These are phyloP conservation scores for Cephalotes varians DNA, from an alignment of 2,888 invertebrate species.

Conservation along the genomic window DNA sequence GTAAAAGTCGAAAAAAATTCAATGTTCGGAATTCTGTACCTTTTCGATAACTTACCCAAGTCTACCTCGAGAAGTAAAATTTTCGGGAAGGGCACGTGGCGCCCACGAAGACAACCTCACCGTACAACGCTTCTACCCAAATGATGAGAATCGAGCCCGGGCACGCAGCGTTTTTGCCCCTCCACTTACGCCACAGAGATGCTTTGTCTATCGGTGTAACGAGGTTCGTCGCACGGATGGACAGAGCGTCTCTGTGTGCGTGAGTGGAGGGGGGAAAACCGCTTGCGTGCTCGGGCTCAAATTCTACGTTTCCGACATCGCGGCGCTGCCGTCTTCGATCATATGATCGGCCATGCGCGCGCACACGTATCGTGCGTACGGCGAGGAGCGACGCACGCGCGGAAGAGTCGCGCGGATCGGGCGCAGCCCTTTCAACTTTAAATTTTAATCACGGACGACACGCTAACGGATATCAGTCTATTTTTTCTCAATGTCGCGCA, in stretches of 20 bases:
- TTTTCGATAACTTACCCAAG: neutral
- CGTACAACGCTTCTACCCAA: too few species aligned
- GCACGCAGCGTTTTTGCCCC: too few species aligned
- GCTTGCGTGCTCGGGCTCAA: too few species aligned
- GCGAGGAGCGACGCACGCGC: neutral
- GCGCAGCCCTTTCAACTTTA: neutral
- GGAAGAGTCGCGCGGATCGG: neutral
- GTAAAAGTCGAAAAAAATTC: neutral
- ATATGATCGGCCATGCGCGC: too few species aligned
- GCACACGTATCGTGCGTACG: neutral
- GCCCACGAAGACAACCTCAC: too few species aligned
- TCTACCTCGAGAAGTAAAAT: neutral
- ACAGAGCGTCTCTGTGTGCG: too few species aligned
- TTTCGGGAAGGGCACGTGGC: neutral
- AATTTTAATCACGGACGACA: constrained; percentile 52
- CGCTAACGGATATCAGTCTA: constrained; percentile 48
- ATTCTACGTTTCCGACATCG: constrained; percentile 18
- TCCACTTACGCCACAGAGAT: too few species aligned
- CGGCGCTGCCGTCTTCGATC: constrained; percentile 65
- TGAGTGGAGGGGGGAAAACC: too few species aligned
- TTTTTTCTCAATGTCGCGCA: neutral
- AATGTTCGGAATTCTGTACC: neutral
- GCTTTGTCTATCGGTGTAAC: too few species aligned
- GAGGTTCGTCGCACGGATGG: too few species aligned
- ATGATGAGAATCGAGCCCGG: too few species aligned